Evolutionary conservation across 2,797 vertebrate genomes (phyloP).

Genomic region (Lithobates sylvaticus): DNA sequence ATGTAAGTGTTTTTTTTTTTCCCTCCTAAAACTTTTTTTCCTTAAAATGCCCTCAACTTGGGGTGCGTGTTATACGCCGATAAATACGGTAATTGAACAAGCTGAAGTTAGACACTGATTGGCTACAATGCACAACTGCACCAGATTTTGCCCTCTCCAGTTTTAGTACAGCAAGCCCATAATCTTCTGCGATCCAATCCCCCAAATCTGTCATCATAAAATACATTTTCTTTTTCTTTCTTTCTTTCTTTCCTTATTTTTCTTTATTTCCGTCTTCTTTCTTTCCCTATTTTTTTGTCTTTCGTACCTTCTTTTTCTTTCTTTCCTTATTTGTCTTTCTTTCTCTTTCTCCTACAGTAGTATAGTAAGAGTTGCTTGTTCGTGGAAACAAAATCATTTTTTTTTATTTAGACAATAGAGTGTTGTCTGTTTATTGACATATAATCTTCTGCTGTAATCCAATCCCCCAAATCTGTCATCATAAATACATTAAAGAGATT

Average conservation of each 20-base stretch:
- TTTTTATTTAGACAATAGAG: constrained; percentile 21
- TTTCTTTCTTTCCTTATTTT: no score
- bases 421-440: constrained; percentile 18
- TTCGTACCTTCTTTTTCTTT: background rate
- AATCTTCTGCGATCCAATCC: constrained; percentile 32
- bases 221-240: background rate
- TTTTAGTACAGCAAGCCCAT: background rate
- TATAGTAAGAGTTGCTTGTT: background rate
- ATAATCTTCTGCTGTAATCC: constrained; percentile 29
- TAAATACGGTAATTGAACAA: no score
- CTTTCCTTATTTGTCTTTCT: background rate
- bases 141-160: no score
- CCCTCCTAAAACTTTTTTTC: no score
- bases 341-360: background rate
- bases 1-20: no score
- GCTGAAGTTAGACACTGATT: no score
- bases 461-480: constrained; percentile 27
- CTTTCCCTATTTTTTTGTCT: no score
- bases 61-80: no score
- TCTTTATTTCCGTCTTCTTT: no score
- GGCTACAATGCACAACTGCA: no score
- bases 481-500: constrained; percentile 12
- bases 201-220: constrained; percentile 16
- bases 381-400: background rate
- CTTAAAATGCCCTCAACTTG: no score